Conservation (phyloP, 2,797 vertebrate species). For the Hirundo rustica region DNA sequence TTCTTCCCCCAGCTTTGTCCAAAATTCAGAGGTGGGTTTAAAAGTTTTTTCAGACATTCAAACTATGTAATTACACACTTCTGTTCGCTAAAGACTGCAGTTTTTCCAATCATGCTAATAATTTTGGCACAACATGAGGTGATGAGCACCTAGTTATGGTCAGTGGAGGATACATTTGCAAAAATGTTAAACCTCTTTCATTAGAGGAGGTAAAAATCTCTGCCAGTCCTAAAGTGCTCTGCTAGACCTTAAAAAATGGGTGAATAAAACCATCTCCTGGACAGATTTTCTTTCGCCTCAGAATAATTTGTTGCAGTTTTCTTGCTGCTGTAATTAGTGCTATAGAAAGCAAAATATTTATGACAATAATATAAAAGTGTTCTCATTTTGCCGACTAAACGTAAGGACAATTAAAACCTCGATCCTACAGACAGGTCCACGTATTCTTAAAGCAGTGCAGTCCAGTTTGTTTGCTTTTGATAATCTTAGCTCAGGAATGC, state of each 20-base stretch:
- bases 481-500: neutral
- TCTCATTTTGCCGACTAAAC: neutral
- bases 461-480: neutral
- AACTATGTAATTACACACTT: neutral
- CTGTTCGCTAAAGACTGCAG: neutral
- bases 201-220: neutral
- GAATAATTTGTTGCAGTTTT: neutral
- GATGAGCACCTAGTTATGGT: neutral
- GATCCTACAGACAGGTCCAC: neutral
- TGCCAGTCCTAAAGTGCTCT: neutral
- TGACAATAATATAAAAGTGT: neutral
- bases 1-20: neutral
- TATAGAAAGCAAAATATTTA: neutral
- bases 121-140: neutral
- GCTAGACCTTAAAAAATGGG: neutral
- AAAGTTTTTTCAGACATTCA: neutral
- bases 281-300: neutral
- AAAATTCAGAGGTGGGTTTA: neutral
- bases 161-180: neutral
- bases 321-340: neutral
- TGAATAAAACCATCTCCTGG: neutral
- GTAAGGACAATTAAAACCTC: neutral
- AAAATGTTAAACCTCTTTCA: neutral
- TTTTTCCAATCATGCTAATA: neutral
- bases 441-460: neutral